These are phyloP conservation scores for Ardeotis arabs DNA, from an alignment of 2,113 vertebrate genomes.

Conservation along the genomic window DNA sequence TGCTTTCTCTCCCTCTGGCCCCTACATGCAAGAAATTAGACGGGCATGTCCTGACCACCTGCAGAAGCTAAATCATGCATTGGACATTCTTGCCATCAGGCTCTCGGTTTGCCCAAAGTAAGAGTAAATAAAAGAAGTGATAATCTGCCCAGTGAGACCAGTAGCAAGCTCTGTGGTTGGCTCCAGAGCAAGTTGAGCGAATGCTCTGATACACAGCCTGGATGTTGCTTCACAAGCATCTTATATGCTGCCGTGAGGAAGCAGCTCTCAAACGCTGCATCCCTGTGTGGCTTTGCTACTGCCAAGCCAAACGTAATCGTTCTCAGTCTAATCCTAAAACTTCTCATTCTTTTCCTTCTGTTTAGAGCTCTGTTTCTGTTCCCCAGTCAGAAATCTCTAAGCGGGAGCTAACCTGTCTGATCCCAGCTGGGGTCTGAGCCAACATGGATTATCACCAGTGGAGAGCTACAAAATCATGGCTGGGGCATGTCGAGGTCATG, in stretches of 20 bases:
- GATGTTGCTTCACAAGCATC: background rate
- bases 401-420: constrained; percentile 41
- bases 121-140: background rate
- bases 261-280: background rate
- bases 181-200: accelerated
- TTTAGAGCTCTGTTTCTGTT: constrained; percentile 1
- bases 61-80: background rate
- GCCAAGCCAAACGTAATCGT: background rate
- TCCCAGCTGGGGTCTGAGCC: constrained; percentile 41
- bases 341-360: background rate
- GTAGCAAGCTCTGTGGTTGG: background rate
- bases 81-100: constrained; percentile 6
- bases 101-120: background rate
- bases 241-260: background rate
- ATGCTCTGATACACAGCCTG: accelerated
- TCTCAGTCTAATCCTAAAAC: background rate
- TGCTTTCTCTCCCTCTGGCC: background rate
- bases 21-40: background rate
- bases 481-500: constrained; percentile 14
- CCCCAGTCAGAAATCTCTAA: background rate
- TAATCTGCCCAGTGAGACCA: background rate
- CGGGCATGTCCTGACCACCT: background rate
- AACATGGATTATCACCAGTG: constrained; percentile 43
- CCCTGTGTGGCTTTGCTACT: background rate
- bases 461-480: constrained; percentile 20